Base-by-base conservation (phyloP, 1,140 invertebrate species). In the Drosophila funebris region DNA sequence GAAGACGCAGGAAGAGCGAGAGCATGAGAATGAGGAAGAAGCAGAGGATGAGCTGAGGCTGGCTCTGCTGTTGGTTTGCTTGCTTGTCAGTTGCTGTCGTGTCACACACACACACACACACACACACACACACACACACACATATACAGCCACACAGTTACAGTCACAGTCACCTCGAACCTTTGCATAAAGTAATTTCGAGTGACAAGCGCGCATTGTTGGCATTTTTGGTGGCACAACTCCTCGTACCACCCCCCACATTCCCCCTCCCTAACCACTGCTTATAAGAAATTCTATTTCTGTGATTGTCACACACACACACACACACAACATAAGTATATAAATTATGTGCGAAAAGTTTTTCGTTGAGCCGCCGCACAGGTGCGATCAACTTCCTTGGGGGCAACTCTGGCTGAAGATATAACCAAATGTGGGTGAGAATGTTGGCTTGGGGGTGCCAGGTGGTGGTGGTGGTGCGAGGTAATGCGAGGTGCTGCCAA, bases 241-340 rank as follows among this genome's bases (percentile, higher is more conserved):
- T 11, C 5, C 44, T 46, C 22, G 11, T 0, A 22, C 22, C n/a
- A 0, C 44, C 43, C 18, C 27, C 16, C 48, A 13, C 24, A 33
- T 14, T 8, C 3, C 46, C 18, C 16, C 6, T 11, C n/a, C 27
- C 6, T 16, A 20, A 11, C 27, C n/a, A 22, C 33, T 66, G 61
- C 68, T 76, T 72, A 71, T 76, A 67, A 72, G 61, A 67, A 72
- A 76, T 76, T 76, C 69, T 75, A 76, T 68, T 73, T 68, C 73
- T 76, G 62, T 73, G 73, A 76, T 76, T 76, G 73, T 72, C 56
- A 29, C 70, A 67, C 53, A 50, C 36, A 56, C 33, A 33, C 31
- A 24, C 22, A 46, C 39, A 43, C 56, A 54, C 22, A 27, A 33
- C 43, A 57, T 41, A 63, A 44, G 43, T 70, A 66, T 54, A 60